Evolutionary conservation across 2,888 invertebrate genomes (phyloP).

Genomic region (Gandaritis pyraliata): DNA sequence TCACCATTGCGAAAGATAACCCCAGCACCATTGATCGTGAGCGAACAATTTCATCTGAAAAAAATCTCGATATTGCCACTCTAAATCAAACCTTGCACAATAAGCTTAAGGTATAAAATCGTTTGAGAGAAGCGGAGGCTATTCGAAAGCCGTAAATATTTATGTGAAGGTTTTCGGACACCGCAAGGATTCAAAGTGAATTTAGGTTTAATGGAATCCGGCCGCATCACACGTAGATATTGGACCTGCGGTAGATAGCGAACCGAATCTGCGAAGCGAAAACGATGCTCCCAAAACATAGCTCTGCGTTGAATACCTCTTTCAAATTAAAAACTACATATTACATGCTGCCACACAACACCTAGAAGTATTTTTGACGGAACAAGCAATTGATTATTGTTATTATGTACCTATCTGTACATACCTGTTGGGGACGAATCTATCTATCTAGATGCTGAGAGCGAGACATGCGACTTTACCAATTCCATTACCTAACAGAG

Average conservation of each 20-base stretch:
- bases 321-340: too few relatives aligned
- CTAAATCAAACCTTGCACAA: constrained; percentile 49
- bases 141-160: constrained; percentile 60
- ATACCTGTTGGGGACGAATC: too few relatives aligned
- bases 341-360: too few relatives aligned
- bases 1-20: constrained; percentile 20
- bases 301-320: too few relatives aligned
- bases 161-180: constrained; percentile 57
- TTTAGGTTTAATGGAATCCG: constrained; percentile 63
- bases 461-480: too few relatives aligned
- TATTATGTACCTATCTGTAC: too few relatives aligned
- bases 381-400: too few relatives aligned
- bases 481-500: too few relatives aligned
- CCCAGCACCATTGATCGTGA: constrained; percentile 21
- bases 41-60: constrained; percentile 30
- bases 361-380: too few relatives aligned
- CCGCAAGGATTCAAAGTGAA: constrained; percentile 60
- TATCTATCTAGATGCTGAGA: too few relatives aligned
- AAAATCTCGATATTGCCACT: constrained; percentile 17
- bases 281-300: too few relatives aligned
- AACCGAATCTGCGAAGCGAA: neutral
- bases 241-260: constrained; percentile 7
- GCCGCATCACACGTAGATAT: constrained; percentile 38
- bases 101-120: constrained; percentile 56
- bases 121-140: constrained; percentile 49